Conservation (phyloP, 2,797 vertebrate genomes). For the Diplodus puntazzo region DNA sequence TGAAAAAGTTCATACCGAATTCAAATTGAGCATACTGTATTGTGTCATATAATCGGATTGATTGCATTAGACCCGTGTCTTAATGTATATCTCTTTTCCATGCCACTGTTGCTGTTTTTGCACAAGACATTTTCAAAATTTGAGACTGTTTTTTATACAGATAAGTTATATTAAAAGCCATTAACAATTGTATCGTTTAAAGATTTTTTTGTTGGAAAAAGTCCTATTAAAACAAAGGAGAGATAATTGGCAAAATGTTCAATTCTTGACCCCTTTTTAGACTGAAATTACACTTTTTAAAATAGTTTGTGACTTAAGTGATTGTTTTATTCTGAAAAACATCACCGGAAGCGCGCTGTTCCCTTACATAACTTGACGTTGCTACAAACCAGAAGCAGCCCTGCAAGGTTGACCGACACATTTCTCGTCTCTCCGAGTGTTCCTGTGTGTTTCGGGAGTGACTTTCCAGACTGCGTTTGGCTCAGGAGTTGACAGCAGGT, state of each 20-base stretch:
- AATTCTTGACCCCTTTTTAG: too few species aligned
- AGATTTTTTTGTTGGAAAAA: background rate
- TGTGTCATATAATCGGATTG: background rate
- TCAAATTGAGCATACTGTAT: background rate
- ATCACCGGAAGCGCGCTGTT: background rate
- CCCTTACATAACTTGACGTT: fast-evolving
- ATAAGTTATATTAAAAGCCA: background rate
- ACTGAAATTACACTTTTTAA: background rate
- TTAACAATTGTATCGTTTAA: background rate
- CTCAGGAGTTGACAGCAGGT: conserved; percentile 41
- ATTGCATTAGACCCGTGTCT: background rate
- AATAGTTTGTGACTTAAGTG: fast-evolving
- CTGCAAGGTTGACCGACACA: background rate
- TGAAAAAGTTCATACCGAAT: background rate
- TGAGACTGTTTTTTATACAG: background rate
- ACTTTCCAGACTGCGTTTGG: fast-evolving
- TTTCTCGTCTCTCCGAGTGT: background rate
- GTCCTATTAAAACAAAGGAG: background rate
- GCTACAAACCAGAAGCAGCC: background rate
- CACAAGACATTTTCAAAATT: background rate
- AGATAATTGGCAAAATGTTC: background rate
- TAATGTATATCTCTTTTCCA: background rate
- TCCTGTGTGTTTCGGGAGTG: background rate
- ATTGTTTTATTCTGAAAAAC: conserved; percentile 46
- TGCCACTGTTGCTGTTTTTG: background rate